Conservation (phyloP, 2,797 vertebrate genomes). For the Anolis apletophallus region DNA sequence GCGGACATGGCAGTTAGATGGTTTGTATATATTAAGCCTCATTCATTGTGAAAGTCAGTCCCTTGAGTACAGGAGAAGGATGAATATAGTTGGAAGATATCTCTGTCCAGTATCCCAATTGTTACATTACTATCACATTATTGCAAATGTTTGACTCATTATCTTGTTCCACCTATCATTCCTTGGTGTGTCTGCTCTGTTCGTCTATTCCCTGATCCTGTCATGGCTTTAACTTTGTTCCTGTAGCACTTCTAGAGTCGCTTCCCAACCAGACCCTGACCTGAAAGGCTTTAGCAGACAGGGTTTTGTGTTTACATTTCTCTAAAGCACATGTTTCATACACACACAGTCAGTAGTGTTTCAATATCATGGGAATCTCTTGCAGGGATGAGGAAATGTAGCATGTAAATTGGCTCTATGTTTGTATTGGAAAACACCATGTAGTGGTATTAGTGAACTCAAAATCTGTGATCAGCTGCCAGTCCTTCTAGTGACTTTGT, state of each 20-base stretch:
- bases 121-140: neutral
- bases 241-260: neutral
- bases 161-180: neutral
- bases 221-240: conserved; percentile 17
- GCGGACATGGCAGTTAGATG: neutral
- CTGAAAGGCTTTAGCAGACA: neutral
- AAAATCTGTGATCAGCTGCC: neutral
- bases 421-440: neutral
- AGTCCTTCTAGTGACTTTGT: neutral
- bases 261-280: neutral
- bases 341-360: neutral
- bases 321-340: neutral
- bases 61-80: conserved; percentile 16
- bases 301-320: neutral
- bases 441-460: neutral
- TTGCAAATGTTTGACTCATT: neutral
- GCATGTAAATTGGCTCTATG: neutral
- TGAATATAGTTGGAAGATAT: conserved; percentile 28
- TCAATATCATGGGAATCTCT: neutral
- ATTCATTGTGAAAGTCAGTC: conserved; percentile 36
- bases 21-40: conserved; percentile 28
- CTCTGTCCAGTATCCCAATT: neutral
- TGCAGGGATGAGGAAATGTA: conserved; percentile 1
- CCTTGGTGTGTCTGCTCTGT: neutral
- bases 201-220: accelerated